Evolutionary conservation across 1,140 invertebrate species (phyloP).

Genomic region (Eumaeus atala): DNA sequence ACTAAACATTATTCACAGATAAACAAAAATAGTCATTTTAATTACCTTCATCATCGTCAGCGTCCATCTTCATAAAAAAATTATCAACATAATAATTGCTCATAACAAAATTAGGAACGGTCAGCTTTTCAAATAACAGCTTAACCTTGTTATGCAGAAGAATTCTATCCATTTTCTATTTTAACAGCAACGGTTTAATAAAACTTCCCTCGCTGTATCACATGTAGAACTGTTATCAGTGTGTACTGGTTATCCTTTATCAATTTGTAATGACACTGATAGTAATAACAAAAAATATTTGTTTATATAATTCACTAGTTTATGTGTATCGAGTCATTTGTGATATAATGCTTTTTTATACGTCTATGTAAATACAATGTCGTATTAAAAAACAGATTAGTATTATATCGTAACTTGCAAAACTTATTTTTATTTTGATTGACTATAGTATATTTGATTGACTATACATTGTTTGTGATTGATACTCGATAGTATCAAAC

Average conservation of each 20-base stretch:
- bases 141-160: slow-evolving; percentile 49
- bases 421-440: too few species aligned
- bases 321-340: slow-evolving; percentile 7
- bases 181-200: background rate
- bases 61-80: slow-evolving; percentile 53
- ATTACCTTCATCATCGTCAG: slow-evolving; percentile 43
- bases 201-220: background rate
- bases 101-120: slow-evolving; percentile 53
- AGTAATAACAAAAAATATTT: too few species aligned
- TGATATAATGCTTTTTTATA: slow-evolving; percentile 15
- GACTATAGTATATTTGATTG: too few species aligned
- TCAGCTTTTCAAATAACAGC: slow-evolving; percentile 52
- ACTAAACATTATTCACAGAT: too few species aligned
- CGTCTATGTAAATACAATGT: too few species aligned
- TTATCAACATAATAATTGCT: slow-evolving; percentile 57
- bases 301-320: too few species aligned
- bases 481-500: too few species aligned
- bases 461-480: too few species aligned
- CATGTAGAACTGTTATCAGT: slow-evolving; percentile 10
- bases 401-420: too few species aligned
- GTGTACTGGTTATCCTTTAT: slow-evolving; percentile 5
- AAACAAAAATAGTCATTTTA: background rate
- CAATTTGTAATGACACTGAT: background rate
- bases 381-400: too few species aligned
- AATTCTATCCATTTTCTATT: slow-evolving; percentile 36